Conservation (phyloP, 2,888 invertebrate genomes). For the Agrilus biguttatus region DNA sequence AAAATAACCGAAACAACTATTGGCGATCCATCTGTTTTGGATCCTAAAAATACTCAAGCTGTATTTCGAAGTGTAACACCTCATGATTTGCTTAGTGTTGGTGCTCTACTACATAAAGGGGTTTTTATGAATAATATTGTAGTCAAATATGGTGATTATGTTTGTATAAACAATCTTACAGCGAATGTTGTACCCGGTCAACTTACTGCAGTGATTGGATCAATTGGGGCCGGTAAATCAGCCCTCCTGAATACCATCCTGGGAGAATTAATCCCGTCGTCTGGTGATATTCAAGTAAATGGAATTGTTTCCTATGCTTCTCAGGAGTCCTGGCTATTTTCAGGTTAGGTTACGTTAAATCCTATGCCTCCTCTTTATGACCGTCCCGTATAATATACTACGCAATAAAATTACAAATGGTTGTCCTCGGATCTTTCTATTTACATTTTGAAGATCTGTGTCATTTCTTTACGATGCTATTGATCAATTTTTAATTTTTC, state of each 20-base stretch:
- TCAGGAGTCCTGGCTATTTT: conserved; percentile 49
- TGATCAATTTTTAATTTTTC: too few species aligned
- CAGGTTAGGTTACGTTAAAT: conserved; percentile 16
- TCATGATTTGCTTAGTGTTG: neutral
- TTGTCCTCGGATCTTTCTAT: too few species aligned
- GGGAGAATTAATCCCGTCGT: conserved; percentile 30
- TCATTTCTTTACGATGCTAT: too few species aligned
- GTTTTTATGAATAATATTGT: conserved; percentile 12
- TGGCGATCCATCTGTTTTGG: conserved; percentile 21
- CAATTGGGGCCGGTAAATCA: conserved; percentile 53
- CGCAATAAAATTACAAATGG: too few species aligned
- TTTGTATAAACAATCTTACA: conserved; percentile 32
- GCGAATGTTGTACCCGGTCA: conserved; percentile 29
- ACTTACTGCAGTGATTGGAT: conserved; percentile 44
- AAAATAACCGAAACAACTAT: conserved; percentile 19
- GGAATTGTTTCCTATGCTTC: conserved; percentile 42
- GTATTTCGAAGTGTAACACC: conserved; percentile 5
- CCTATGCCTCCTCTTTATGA: too few species aligned
- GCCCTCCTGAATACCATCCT: conserved; percentile 31
- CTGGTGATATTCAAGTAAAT: conserved; percentile 28
- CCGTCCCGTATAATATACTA: too few species aligned
- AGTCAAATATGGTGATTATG: conserved; percentile 18
- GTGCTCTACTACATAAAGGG: conserved; percentile 5
- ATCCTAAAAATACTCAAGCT: conserved; percentile 11
- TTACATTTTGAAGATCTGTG: too few species aligned